These are phyloP conservation scores for Popillia japonica DNA, from an alignment of 1,140 invertebrate genomes.

Conservation along the genomic window DNA sequence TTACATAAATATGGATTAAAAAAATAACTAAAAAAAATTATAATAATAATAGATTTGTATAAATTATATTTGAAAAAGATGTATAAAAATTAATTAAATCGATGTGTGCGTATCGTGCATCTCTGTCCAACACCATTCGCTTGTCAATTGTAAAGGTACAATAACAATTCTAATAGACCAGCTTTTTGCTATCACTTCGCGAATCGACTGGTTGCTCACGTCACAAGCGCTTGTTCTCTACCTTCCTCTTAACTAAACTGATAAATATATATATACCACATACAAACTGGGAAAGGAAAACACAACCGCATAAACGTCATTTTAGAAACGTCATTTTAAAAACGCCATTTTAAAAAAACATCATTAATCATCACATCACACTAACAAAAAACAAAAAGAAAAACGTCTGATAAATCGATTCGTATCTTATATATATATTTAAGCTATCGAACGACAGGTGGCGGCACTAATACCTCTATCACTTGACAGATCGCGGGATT, in stretches of 20 bases:
- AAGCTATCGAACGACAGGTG: conserved; percentile 4
- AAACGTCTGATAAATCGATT: not conserved
- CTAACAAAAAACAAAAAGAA: not conserved
- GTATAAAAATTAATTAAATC: not conserved
- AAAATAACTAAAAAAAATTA: not conserved
- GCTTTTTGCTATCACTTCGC: conserved; percentile 41
- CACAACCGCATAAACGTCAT: too few species aligned
- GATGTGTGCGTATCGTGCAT: conserved; percentile 36
- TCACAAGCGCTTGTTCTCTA: conserved; percentile 36
- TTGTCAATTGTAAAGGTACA: conserved; percentile 55
- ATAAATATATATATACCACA: not conserved
- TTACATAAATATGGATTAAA: not conserved
- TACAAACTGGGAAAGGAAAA: not conserved
- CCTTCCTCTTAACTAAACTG: conserved; percentile 17
- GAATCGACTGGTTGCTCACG: conserved; percentile 46
- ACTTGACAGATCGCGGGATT: not conserved
- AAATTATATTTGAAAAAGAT: not conserved
- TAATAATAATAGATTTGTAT: conserved; percentile 1
- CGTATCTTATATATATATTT: not conserved
- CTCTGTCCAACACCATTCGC: conserved; percentile 55
- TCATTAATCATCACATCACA: not conserved
- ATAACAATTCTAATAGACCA: conserved; percentile 47
- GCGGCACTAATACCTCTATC: conserved; percentile 3
- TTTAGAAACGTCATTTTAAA: too few species aligned
- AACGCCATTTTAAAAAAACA: too few species aligned